phyloP scores from a whole-genome alignment of 2,888 invertebrate species.

The Abrostola triplasia region DNA sequence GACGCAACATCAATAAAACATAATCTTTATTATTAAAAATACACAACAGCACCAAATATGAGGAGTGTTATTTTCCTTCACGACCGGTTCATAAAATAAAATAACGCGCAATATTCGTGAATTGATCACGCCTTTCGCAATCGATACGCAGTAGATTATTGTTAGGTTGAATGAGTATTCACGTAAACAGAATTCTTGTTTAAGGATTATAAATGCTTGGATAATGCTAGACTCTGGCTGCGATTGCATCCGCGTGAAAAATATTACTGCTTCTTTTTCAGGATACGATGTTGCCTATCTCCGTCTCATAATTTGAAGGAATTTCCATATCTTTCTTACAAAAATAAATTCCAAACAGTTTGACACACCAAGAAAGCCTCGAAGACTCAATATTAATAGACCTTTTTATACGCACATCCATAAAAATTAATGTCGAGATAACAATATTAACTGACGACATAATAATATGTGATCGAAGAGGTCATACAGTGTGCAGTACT shows the following conservation, averaged over 20 bases:
- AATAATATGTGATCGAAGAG: constrained; percentile 19
- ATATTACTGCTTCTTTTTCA: too few relatives aligned
- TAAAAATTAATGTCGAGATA: constrained; percentile 15
- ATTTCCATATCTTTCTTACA: constrained; percentile 11
- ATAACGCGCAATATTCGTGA: constrained; percentile 43
- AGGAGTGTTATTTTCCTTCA: constrained; percentile 21
- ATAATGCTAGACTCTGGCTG: neutral
- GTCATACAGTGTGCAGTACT: constrained; percentile 26
- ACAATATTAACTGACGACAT: constrained; percentile 37
- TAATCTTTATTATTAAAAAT: constrained; percentile 1
- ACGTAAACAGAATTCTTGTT: neutral
- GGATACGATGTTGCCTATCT: too few relatives aligned
- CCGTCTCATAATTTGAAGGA: too few relatives aligned
- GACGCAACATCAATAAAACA: too few relatives aligned
- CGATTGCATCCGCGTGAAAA: too few relatives aligned
- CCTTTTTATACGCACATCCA: neutral
- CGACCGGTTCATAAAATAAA: constrained; percentile 31
- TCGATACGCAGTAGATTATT: constrained; percentile 16
- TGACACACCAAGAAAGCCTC: too few relatives aligned
- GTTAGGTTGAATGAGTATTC: constrained; percentile 16
- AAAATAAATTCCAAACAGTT: constrained; percentile 1
- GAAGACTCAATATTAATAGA: too few relatives aligned
- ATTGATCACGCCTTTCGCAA: constrained; percentile 27
- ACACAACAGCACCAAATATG: neutral
- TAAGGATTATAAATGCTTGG: neutral